phyloP scores from a whole-genome alignment of 1,140 invertebrate species.

The Trigoniulus corallinus region DNA sequence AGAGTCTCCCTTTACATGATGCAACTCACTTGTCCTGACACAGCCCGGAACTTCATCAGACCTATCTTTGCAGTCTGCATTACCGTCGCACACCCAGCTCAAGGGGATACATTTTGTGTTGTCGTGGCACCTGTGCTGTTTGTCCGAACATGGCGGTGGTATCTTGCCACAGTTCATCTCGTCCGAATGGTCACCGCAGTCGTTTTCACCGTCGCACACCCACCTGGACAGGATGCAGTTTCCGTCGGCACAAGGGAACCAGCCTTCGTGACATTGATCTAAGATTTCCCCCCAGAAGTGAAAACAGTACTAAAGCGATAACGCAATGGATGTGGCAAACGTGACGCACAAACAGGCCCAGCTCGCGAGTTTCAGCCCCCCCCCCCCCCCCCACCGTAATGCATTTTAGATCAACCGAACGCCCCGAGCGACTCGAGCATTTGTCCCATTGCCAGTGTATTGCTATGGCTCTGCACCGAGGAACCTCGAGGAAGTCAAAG shows the following conservation, averaged over 20 bases:
- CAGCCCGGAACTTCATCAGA: conserved; percentile 14
- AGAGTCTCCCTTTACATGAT: background rate
- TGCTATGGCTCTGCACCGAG: no score
- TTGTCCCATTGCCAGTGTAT: background rate
- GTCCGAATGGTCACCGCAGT: conserved; percentile 18
- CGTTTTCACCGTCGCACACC: conserved; percentile 17
- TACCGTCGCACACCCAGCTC: conserved; percentile 16
- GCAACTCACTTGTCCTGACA: background rate
- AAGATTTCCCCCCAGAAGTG: background rate
- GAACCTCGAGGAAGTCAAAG: no score
- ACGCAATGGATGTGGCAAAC: background rate
- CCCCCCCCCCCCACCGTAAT: no score
- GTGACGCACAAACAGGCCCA: background rate
- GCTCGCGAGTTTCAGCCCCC: background rate
- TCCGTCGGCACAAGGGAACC: conserved; percentile 15
- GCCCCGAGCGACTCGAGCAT: no score
- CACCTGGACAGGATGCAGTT: conserved; percentile 13
- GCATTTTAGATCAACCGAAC: no score
- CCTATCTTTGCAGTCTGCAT: conserved; percentile 17
- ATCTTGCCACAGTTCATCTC: conserved; percentile 8
- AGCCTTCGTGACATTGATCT: background rate
- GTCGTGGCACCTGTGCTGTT: background rate
- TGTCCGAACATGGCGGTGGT: background rate
- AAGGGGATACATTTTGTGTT: conserved; percentile 13
- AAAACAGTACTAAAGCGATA: background rate